phyloP scores from a whole-genome alignment of 2,113 vertebrate species.

The Mesitornis unicolor region DNA sequence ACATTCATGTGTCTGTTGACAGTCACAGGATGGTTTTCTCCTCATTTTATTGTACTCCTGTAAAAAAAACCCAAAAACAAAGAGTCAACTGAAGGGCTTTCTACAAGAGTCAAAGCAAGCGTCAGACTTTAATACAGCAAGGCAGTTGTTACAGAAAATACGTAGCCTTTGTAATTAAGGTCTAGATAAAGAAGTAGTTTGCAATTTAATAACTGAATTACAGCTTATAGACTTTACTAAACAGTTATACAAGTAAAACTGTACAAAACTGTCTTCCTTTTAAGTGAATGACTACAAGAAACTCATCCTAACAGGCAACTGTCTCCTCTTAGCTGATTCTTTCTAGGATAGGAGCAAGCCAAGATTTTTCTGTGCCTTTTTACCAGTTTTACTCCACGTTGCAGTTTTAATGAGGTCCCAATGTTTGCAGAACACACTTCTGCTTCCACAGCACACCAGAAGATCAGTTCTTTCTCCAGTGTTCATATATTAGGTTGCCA shows the following conservation, averaged over 20 bases:
- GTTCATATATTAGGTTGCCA: neutral
- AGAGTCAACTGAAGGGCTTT: neutral
- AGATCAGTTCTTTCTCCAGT: neutral
- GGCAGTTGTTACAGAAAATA: neutral
- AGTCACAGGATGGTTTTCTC: neutral
- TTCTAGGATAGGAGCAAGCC: neutral
- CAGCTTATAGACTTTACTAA: neutral
- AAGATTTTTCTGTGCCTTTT: neutral
- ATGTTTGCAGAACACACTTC: neutral
- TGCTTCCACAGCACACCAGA: neutral
- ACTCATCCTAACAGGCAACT: neutral
- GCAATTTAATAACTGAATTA: neutral
- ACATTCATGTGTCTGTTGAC: neutral
- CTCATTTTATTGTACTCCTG: conserved; percentile 1
- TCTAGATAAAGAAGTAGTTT: neutral
- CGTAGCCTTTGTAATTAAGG: neutral
- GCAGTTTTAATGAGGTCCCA: neutral
- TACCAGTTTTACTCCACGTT: neutral
- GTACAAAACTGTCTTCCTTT: neutral
- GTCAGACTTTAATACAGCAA: neutral
- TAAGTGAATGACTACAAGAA: neutral
- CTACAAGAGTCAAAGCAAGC: neutral
- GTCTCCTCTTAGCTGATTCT: neutral
- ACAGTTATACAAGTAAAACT: neutral
- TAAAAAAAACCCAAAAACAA: neutral